Evolutionary conservation across 1,140 invertebrate species (phyloP), one percentile per base, ranked within the genome.

Genomic region (Alviniconcha marisindica): DNA sequence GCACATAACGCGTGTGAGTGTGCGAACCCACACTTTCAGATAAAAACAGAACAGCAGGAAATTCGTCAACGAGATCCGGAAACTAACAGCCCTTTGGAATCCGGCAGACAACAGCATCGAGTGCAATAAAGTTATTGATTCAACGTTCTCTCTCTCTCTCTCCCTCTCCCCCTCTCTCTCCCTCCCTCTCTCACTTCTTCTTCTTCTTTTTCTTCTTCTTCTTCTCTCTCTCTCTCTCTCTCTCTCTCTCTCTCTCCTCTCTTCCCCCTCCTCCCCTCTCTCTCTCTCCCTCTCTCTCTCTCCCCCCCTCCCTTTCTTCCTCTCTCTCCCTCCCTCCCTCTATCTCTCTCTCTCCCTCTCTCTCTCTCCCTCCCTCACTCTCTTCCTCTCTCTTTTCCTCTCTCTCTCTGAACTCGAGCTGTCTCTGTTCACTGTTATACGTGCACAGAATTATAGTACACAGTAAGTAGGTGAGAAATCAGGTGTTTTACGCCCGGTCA

Each of bases 71-170:
- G n/a, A n/a, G n/a, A n/a, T n/a, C n/a, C n/a, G n/a, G n/a, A n/a
- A n/a, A n/a, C n/a, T n/a, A n/a, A n/a, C n/a, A n/a, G n/a, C n/a
- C n/a, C n/a, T n/a, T n/a, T n/a, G n/a, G n/a, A n/a, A n/a, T n/a
- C n/a, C n/a, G n/a, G n/a, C n/a, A n/a, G n/a, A n/a, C n/a, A n/a
- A n/a, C n/a, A n/a, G n/a, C n/a, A n/a, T n/a, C n/a, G n/a, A n/a
- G n/a, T n/a, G n/a, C n/a, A n/a, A n/a, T n/a, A n/a, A n/a, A n/a
- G n/a, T n/a, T n/a, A n/a, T n/a, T n/a, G n/a, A n/a, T n/a, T n/a
- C n/a, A n/a, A n/a, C n/a, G 7, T 69, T 28, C 66, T 69, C 33
- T 69, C n/a, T 69, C 66, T 69, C n/a, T 36, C 73, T 31, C 73
- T 76, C 15, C 21, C 12, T n/a, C 36, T 14, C 12, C 73, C 36